These are phyloP conservation scores for Chromoteleia sp. DNA, from an alignment of 2,888 invertebrate species.

Conservation along the genomic window DNA sequence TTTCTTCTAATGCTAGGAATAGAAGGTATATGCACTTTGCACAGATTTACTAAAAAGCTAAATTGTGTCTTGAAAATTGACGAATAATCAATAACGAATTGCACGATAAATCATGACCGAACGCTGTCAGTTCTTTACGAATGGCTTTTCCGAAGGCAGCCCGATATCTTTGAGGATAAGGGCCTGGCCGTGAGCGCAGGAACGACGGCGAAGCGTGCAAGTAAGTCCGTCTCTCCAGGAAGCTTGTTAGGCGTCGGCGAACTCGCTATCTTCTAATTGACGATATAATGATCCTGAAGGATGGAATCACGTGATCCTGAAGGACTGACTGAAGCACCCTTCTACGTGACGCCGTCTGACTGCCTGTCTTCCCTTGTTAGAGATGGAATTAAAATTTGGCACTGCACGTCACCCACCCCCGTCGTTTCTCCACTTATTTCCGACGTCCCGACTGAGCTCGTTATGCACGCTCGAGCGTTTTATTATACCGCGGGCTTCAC, in stretches of 20 bases:
- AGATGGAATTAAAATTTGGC: constrained; percentile 81
- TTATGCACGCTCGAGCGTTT: constrained; percentile 67
- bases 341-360: constrained; percentile 63
- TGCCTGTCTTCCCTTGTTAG: constrained; percentile 71
- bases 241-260: constrained; percentile 84
- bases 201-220: constrained; percentile 72
- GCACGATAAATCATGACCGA: constrained; percentile 23
- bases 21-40: too few species aligned
- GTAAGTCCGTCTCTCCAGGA: constrained; percentile 82
- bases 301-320: constrained; percentile 80
- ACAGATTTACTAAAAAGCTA: not conserved
- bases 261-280: constrained; percentile 84
- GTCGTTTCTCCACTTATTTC: constrained; percentile 57
- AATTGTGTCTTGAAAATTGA: constrained; percentile 21
- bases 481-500: constrained; percentile 52
- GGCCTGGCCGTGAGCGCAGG: constrained; percentile 33
- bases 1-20: too few species aligned
- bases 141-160: constrained; percentile 40
- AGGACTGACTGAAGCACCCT: constrained; percentile 71
- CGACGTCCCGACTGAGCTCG: constrained; percentile 59
- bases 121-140: constrained; percentile 36
- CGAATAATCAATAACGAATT: constrained; percentile 2
- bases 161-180: constrained; percentile 51
- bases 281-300: constrained; percentile 85
- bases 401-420: constrained; percentile 56